Evolutionary conservation across 2,888 invertebrate genomes (phyloP).

Genomic region (Capitulum mitella): DNA sequence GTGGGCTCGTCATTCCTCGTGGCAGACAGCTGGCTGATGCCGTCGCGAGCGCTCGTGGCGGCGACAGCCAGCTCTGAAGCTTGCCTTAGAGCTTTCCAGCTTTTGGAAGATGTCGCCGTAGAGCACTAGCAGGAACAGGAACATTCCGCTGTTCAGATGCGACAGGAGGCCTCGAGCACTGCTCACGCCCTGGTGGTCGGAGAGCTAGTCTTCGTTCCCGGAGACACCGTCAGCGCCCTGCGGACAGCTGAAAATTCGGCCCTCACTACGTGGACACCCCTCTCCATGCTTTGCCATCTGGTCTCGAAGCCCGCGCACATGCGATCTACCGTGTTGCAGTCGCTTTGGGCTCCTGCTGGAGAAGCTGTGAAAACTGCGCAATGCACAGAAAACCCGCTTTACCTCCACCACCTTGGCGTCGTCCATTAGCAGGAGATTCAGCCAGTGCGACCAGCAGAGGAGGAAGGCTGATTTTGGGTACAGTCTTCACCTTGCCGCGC

Average conservation of each 20-base stretch:
- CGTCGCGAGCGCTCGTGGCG: background rate
- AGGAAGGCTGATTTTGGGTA: background rate
- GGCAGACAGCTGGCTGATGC: background rate
- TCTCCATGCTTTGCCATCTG: background rate
- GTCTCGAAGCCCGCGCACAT: background rate
- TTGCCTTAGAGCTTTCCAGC: background rate
- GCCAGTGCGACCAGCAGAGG: background rate
- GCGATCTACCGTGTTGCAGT: background rate
- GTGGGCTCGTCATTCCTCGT: background rate
- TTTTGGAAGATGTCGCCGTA: background rate
- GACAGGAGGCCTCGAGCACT: background rate
- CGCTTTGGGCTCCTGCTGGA: background rate
- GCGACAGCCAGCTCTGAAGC: background rate
- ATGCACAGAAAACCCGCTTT: background rate
- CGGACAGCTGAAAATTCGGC: background rate
- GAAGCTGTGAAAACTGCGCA: background rate
- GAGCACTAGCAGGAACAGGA: background rate
- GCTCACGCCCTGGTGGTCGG: background rate
- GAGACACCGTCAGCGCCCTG: background rate
- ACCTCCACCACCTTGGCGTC: background rate
- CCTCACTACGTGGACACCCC: background rate
- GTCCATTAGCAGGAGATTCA: background rate
- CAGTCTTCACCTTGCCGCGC: background rate
- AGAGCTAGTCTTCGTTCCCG: background rate
- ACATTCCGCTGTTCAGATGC: background rate